Base-by-base conservation (phyloP, 2,797 vertebrate genomes). In the Denticeps clupeoides region DNA sequence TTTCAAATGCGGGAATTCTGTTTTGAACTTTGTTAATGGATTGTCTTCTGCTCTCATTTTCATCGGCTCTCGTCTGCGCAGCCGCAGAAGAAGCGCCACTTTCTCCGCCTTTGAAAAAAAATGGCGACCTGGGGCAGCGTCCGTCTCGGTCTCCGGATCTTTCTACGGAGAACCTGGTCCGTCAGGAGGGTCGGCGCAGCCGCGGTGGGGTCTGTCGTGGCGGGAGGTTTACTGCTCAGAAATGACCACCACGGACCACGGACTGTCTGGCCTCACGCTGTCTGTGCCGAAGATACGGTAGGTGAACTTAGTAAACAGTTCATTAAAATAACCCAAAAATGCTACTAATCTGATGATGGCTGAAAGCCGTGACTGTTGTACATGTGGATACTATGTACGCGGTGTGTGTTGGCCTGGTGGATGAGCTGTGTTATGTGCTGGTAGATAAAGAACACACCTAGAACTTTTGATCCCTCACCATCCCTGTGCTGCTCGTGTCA, bases 101-200 rank as follows among this genome's bases (percentile, higher is more conserved):
- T 3, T 5, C 25, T 25, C 38, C 18, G 9, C 18, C 33, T 21
- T 19, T 38, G 4, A 21, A 18, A 38, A 38, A 71, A 81, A 60
- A 83, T 86, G 84, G 71, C 78, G 47, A 63, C 63, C 59, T 80
- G 72, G 75, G 60, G 53, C 7, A 73, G 58, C 54, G 47, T 77
- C 9, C 40, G 59, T 1, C 9, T 51, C n/a, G 47, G 53, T 12
- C 16, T 73, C 27, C 58, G 71, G 44, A 63, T 11, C 19, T 35
- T 55, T 12, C 12, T 62, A 2, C 55, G 44, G 48, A 53, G 48
- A 18, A 55, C 72, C 3, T 64, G 54, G 51, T 23, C 45, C 7
- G 41, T 28, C 5, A 12, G 71, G 41, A 46, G 42, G 7, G 60
- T 72, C 2, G 60, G 62, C 4, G 41, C 67, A 0, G 73, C 59